Evolutionary conservation across 2,888 invertebrate genomes (phyloP).

Genomic region (Laothoe populi): DNA sequence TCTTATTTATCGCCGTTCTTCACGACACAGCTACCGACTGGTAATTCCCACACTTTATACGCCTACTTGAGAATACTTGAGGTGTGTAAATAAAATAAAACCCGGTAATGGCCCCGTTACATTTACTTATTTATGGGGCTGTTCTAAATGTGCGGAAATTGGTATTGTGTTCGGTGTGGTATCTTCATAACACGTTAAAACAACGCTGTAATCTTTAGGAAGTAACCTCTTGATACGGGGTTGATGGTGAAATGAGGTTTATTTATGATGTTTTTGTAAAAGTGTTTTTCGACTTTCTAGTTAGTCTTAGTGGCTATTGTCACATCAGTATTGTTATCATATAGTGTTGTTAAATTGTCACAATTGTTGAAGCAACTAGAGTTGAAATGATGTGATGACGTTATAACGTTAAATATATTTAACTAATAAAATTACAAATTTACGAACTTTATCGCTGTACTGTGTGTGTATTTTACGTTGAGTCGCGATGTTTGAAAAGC

Average conservation of each 20-base stretch:
- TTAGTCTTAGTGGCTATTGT: too few relatives aligned
- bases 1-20: slow-evolving; percentile 53
- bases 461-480: too few relatives aligned
- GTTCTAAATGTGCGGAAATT: slow-evolving; percentile 47
- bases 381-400: too few relatives aligned
- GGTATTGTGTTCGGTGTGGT: slow-evolving; percentile 35
- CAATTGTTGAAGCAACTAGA: too few relatives aligned
- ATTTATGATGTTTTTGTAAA: neutral
- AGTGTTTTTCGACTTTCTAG: too few relatives aligned
- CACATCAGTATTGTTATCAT: too few relatives aligned
- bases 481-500: too few relatives aligned
- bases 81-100: slow-evolving; percentile 75
- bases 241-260: neutral
- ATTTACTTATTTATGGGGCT: slow-evolving; percentile 63
- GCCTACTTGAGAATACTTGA: slow-evolving; percentile 64
- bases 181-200: slow-evolving; percentile 17
- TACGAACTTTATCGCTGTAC: too few relatives aligned
- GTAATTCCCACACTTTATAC: slow-evolving; percentile 70
- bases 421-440: too few relatives aligned
- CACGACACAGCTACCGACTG: slow-evolving; percentile 56
- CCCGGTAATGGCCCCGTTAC: slow-evolving; percentile 64
- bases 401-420: too few relatives aligned
- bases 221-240: neutral
- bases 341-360: too few relatives aligned
- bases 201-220: slow-evolving; percentile 9